These are phyloP conservation scores for Tiliqua scincoides DNA, from an alignment of 2,113 vertebrate species.

Conservation along the genomic window DNA sequence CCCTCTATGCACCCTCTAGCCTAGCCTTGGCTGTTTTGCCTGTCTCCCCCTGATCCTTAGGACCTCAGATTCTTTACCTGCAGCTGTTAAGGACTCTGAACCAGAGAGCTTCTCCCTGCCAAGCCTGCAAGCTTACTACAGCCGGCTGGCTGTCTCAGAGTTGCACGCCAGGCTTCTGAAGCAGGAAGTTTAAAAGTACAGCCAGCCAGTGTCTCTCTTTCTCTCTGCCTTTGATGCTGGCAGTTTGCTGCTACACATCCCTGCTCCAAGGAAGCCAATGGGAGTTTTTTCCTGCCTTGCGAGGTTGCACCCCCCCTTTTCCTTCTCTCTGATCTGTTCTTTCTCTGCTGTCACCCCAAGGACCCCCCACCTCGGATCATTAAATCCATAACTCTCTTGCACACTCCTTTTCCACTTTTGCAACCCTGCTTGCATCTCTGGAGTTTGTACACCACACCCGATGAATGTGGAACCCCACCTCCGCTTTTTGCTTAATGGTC, in stretches of 20 bases:
- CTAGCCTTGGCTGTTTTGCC: background rate
- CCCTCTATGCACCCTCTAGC: too few species aligned
- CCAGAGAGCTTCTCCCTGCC: background rate
- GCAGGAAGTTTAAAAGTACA: background rate
- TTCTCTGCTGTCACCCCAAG: background rate
- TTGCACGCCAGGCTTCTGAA: background rate
- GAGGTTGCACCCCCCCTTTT: too few species aligned
- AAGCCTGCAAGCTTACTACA: too few species aligned
- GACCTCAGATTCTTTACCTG: background rate
- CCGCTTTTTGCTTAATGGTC: background rate
- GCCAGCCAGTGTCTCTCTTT: background rate
- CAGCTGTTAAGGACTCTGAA: background rate
- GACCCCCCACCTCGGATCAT: background rate
- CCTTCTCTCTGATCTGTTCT: background rate
- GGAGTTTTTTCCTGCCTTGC: background rate
- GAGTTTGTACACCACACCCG: background rate
- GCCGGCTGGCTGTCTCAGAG: background rate
- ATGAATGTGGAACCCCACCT: background rate
- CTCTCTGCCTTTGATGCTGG: background rate
- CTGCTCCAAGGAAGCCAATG: background rate
- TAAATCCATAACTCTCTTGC: background rate
- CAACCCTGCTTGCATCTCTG: background rate
- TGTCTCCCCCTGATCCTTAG: background rate
- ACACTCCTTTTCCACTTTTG: too few species aligned
- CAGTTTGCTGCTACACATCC: background rate